phyloP scores from a whole-genome alignment of 2,797 vertebrate species.

The Molossus molossus region DNA sequence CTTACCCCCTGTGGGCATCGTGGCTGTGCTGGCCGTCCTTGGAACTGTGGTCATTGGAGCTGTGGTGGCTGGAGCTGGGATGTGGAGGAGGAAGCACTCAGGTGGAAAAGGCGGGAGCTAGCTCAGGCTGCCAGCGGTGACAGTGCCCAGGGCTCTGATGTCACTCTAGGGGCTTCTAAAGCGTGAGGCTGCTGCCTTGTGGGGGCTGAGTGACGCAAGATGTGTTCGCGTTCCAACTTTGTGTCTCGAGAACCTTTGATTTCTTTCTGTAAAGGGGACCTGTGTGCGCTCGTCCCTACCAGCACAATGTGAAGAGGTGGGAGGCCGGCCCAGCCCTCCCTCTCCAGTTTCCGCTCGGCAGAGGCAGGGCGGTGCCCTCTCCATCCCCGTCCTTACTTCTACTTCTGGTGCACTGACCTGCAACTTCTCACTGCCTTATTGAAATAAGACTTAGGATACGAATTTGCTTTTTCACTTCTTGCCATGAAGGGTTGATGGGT shows the following conservation, averaged over 20 bases:
- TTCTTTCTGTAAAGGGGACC: not conserved
- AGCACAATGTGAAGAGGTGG: not conserved
- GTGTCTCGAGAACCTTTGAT: not conserved
- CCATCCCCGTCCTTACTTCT: not conserved
- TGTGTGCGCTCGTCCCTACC: not conserved
- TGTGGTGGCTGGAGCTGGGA: not conserved
- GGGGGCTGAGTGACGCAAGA: not conserved
- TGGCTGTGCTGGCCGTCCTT: not conserved
- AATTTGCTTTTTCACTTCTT: not conserved
- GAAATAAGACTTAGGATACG: not conserved
- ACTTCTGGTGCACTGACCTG: not conserved
- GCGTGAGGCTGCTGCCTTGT: not conserved
- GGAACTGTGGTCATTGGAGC: not conserved
- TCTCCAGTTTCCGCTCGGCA: not conserved
- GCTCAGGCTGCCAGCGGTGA: not conserved
- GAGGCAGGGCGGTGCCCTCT: not conserved
- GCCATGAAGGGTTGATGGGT: not conserved
- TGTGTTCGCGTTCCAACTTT: not conserved
- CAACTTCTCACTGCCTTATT: not conserved
- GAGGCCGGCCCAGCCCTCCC: too few species aligned
- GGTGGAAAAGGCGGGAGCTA: not conserved
- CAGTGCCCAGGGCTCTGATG: not conserved
- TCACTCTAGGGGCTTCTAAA: not conserved
- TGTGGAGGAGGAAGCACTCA: accelerated
- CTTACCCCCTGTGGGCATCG: not conserved